Percentiles rank a stretch among this genome's conserved stretches.
These are phyloP conservation scores for Hybognathus amarus DNA, from an alignment of 2,797 vertebrate genomes.

Conservation along the genomic window DNA sequence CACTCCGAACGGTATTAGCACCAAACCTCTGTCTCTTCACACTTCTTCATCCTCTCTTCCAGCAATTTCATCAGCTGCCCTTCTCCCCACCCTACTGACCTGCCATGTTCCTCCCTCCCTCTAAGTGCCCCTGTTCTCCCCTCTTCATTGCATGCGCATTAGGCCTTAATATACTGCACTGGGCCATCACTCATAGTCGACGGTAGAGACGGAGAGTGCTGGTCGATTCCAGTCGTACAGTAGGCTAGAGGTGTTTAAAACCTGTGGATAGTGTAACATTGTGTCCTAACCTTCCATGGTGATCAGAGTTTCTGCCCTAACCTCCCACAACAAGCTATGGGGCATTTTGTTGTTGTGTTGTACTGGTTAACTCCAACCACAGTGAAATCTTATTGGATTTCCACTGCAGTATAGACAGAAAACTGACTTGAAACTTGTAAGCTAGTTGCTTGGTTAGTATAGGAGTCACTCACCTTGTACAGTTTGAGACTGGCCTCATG, in stretches of 20 bases:
- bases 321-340: not conserved
- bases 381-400: not conserved
- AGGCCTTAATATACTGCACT: slow-evolving; percentile 45
- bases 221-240: slow-evolving; percentile 34
- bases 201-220: not conserved
- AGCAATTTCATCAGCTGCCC: slow-evolving; percentile 73
- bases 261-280: not conserved
- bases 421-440: not conserved
- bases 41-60: slow-evolving; percentile 81
- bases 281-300: not conserved
- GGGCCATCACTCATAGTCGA: slow-evolving; percentile 16
- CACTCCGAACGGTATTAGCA: slow-evolving; percentile 83
- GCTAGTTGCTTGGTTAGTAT: not conserved
- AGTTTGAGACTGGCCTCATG: slow-evolving; percentile 98
- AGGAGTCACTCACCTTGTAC: slow-evolving; percentile 88
- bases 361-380: not conserved
- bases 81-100: slow-evolving; percentile 68
- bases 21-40: slow-evolving; percentile 85
- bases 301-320: not conserved
- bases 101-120: slow-evolving; percentile 71
- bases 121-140: slow-evolving; percentile 49
- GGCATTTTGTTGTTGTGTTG: not conserved
- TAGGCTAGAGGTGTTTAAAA: slow-evolving; percentile 17
- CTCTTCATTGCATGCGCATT: slow-evolving; percentile 51
- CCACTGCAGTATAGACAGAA: not conserved